These are phyloP conservation scores for Centruroides sculpturatus DNA, from an alignment of 1,140 invertebrate genomes.

Conservation along the genomic window DNA sequence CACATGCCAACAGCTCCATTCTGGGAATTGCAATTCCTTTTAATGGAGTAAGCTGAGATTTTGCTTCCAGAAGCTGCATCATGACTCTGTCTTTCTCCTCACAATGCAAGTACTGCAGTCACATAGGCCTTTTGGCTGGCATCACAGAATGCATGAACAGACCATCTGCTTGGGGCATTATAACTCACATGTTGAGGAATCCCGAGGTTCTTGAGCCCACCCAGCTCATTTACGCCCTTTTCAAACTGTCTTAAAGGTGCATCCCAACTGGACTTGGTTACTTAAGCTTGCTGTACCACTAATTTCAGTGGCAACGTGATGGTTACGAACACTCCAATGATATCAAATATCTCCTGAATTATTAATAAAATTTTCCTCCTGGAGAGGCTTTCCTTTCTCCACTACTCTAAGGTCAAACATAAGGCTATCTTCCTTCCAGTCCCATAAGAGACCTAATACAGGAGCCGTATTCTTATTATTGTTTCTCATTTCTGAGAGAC, in stretches of 20 bases:
- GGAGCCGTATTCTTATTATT: too few relatives aligned
- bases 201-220: too few relatives aligned
- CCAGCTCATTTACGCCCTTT: not conserved
- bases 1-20: slow-evolving; percentile 1
- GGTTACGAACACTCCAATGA: not conserved
- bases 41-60: not conserved
- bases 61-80: too few relatives aligned
- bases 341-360: not conserved
- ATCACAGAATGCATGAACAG: too few relatives aligned
- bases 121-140: too few relatives aligned
- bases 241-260: not conserved
- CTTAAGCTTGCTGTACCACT: slow-evolving; percentile 3
- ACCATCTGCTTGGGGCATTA: too few relatives aligned
- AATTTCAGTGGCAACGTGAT: not conserved
- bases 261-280: slow-evolving; percentile 3
- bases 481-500: too few relatives aligned
- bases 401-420: not conserved
- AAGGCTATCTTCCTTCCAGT: not conserved
- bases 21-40: not conserved
- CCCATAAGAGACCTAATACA: not conserved
- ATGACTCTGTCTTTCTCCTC: too few relatives aligned
- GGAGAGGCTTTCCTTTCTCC: not conserved
- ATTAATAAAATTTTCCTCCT: not conserved
- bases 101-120: too few relatives aligned
- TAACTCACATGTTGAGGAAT: too few relatives aligned